Evolutionary conservation across 2,113 vertebrate species (phyloP), one percentile per base, ranked within the genome.

Genomic region (Halichoeres trimaculatus): DNA sequence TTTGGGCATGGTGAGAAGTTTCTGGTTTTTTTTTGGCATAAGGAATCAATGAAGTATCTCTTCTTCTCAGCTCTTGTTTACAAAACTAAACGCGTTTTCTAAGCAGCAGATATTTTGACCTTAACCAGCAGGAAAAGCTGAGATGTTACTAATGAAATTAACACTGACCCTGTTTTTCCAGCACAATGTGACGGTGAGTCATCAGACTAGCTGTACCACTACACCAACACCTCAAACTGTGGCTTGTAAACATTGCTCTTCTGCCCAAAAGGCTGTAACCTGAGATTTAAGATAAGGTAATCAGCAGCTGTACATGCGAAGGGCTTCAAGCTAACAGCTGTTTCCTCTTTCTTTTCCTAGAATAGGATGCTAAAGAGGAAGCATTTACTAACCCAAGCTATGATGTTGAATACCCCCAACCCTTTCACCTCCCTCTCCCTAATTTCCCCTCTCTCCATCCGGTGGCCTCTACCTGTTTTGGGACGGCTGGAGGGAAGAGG

Each of bases 401-500:
- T 58, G 45, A 77, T 41, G 64, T 59, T 45, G 41, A 19, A 63
- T 3, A 23, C 52, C 41, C 62, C 7, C 8, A 3, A 7, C 47
- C 11, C 19, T 19, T 20, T 38, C 16, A 34, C 11, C 5, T 23
- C 47, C 34, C 43, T 36, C 71, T 11, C 0, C 22, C 11, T 4
- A 12, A 14, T 13, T 43, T 41, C 63, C 76, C 12, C 16, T 75
- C 24, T 60, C 40, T 66, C 53, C 62, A 74, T 76, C 45, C 52
- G 0, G 1, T 36, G 35, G 52, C 70, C 51, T 62, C 56, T 85
- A 97, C 96, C 96, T 95, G 91, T 95, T 95, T 89, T 98, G 96
- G 63, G 96, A 98, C 1, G 96, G 96, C 85, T 98, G 96, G 34
- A 97, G 92, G 19, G 95, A 95, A 0, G 94, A 85, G 3, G 95